phyloP scores from a whole-genome alignment of 2,113 vertebrate genomes.

The Caretta caretta region DNA sequence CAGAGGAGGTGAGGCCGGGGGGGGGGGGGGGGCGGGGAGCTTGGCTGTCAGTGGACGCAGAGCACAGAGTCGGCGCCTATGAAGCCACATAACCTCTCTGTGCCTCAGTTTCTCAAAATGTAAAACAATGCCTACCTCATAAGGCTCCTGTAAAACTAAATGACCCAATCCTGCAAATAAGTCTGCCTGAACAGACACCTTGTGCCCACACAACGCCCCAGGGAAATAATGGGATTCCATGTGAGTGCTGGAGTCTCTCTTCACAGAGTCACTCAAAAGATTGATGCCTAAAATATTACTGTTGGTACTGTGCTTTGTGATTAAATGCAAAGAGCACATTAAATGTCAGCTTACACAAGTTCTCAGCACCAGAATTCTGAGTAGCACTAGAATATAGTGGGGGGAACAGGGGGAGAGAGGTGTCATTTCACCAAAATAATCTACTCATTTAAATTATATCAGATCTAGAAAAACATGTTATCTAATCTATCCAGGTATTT shows the following conservation, averaged over 20 bases:
- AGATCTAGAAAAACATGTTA: not conserved
- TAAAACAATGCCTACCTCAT: slow-evolving; percentile 49
- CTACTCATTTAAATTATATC: not conserved
- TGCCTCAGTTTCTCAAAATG: slow-evolving; percentile 36
- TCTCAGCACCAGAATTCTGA: not conserved
- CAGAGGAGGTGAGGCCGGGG: too few relatives aligned
- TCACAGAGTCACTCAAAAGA: not conserved
- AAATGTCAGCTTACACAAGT: not conserved
- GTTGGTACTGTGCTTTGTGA: not conserved
- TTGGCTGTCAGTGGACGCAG: too few relatives aligned
- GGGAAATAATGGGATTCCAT: not conserved
- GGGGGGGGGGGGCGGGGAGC: too few relatives aligned
- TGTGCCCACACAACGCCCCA: not conserved
- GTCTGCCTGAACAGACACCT: not conserved
- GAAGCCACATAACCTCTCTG: slow-evolving; percentile 43
- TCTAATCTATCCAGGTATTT: not conserved
- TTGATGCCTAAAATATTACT: not conserved
- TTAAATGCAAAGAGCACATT: not conserved
- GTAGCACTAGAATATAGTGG: not conserved
- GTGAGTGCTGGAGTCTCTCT: not conserved
- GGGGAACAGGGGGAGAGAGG: not conserved
- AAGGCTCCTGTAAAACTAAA: slow-evolving; percentile 46
- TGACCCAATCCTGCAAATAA: not conserved
- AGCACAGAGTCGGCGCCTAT: too few relatives aligned
- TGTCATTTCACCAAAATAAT: not conserved